Percentiles rank a stretch among this genome's conserved stretches.
Conservation (phyloP, 2,888 invertebrate species). For the Tanypteryx hageni region DNA sequence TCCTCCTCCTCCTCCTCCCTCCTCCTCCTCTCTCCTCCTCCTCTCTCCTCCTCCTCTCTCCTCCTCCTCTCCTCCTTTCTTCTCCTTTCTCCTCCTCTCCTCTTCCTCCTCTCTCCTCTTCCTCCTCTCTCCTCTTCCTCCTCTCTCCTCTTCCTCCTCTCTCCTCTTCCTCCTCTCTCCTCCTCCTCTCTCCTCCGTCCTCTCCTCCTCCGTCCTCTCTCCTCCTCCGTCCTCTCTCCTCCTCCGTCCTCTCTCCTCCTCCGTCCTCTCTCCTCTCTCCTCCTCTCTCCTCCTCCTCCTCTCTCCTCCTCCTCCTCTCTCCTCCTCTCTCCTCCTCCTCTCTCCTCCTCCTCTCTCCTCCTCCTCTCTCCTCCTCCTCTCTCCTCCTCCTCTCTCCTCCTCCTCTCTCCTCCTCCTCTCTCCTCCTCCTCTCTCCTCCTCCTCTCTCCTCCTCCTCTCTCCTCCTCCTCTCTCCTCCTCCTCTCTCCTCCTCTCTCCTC, state of each 20-base stretch:
- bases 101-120: neutral
- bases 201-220: neutral
- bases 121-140: neutral
- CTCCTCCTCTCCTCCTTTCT: neutral
- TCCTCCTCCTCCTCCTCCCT: neutral
- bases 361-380: neutral
- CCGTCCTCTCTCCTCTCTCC: neutral
- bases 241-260: neutral
- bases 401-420: neutral
- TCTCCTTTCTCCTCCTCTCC: neutral
- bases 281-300: neutral
- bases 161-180: neutral
- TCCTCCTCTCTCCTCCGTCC: neutral
- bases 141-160: neutral
- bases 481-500: neutral
- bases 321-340: neutral
- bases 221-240: neutral
- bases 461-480: neutral
- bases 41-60: neutral
- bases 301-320: neutral
- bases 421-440: neutral
- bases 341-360: neutral
- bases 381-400: neutral
- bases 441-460: neutral
- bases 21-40: neutral